Conservation (phyloP, 2,888 invertebrate genomes). For the Rosalia funebris region DNA sequence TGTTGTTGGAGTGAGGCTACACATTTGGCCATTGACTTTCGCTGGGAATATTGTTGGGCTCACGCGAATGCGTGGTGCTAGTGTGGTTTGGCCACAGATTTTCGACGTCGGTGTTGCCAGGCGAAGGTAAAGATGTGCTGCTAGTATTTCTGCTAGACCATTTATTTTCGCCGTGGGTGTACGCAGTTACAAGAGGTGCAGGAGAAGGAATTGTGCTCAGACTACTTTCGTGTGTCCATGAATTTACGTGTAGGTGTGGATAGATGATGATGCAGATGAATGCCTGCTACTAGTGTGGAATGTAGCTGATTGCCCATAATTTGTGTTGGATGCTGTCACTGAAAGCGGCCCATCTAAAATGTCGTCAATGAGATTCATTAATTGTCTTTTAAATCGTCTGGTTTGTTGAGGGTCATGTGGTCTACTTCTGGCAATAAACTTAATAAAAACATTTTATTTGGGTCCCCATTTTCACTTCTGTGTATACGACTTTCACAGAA, state of each 20-base stretch:
- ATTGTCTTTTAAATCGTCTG: slow-evolving; percentile 16
- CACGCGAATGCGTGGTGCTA: background rate
- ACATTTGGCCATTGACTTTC: background rate
- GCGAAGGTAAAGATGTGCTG: background rate
- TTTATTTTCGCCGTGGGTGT: too few relatives aligned
- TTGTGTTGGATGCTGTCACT: too few relatives aligned
- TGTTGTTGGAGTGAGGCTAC: background rate
- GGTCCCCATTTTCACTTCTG: too few relatives aligned
- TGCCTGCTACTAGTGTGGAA: too few relatives aligned
- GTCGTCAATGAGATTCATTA: too few relatives aligned
- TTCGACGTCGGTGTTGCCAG: background rate
- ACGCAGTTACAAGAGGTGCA: too few relatives aligned
- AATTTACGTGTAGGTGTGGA: background rate
- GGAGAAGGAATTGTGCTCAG: too few relatives aligned
- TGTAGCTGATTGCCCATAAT: too few relatives aligned
- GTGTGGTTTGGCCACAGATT: background rate
- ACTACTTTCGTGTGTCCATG: background rate
- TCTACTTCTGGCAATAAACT: slow-evolving; percentile 16
- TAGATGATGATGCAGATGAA: too few relatives aligned
- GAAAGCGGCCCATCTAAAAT: too few relatives aligned
- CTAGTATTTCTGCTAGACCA: too few relatives aligned
- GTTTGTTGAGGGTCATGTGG: slow-evolving; percentile 13
- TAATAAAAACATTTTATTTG: slow-evolving; percentile 15
- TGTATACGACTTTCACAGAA: slow-evolving; percentile 1
- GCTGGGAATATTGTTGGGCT: background rate